A percentile compares a stretch with the other conserved stretches of the same genome.
These are phyloP conservation scores for Siniperca obscura DNA, from an alignment of 2,797 vertebrate genomes.

Conservation along the genomic window DNA sequence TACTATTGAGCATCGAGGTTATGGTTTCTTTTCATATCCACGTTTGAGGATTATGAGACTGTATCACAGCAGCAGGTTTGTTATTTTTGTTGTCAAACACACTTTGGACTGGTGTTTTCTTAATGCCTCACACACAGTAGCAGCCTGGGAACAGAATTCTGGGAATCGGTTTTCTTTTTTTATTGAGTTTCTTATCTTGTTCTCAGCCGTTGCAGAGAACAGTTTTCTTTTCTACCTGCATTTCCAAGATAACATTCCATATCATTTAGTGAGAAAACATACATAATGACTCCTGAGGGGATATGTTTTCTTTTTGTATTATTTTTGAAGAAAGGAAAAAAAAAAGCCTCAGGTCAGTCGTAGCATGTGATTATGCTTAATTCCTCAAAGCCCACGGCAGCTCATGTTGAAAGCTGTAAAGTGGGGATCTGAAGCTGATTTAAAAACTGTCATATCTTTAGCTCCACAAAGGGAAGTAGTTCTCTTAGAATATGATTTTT, in stretches of 20 bases:
- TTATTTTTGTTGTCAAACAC: slow-evolving; percentile 48
- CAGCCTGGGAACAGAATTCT: slow-evolving; percentile 75
- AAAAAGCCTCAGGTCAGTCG: slow-evolving; percentile 79
- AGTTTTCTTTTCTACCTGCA: slow-evolving; percentile 52
- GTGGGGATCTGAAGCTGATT: slow-evolving; percentile 73
- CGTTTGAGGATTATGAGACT: slow-evolving; percentile 51
- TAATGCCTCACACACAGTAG: slow-evolving; percentile 72
- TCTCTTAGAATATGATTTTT: slow-evolving; percentile 75
- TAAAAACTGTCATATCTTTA: slow-evolving; percentile 79
- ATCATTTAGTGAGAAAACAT: slow-evolving; percentile 64
- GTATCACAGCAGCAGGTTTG: slow-evolving; percentile 53
- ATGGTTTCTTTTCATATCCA: slow-evolving; percentile 69
- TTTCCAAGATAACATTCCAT: slow-evolving; percentile 80
- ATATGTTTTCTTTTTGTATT: slow-evolving; percentile 60
- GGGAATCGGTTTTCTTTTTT: slow-evolving; percentile 47
- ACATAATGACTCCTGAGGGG: slow-evolving; percentile 60
- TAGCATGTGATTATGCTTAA: slow-evolving; percentile 81
- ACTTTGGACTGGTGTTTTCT: slow-evolving; percentile 55
- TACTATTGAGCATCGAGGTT: slow-evolving; percentile 59
- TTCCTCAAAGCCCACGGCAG: slow-evolving; percentile 70
- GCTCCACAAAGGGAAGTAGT: slow-evolving; percentile 85
- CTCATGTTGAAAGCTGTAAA: slow-evolving; percentile 68
- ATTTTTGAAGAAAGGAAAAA: slow-evolving; percentile 61
- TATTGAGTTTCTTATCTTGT: slow-evolving; percentile 41
- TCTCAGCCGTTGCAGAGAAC: slow-evolving; percentile 62